Evolutionary conservation across 2,113 vertebrate genomes (phyloP), one percentile per base, ranked within the genome.

Genomic region (Argyrosomus japonicus): DNA sequence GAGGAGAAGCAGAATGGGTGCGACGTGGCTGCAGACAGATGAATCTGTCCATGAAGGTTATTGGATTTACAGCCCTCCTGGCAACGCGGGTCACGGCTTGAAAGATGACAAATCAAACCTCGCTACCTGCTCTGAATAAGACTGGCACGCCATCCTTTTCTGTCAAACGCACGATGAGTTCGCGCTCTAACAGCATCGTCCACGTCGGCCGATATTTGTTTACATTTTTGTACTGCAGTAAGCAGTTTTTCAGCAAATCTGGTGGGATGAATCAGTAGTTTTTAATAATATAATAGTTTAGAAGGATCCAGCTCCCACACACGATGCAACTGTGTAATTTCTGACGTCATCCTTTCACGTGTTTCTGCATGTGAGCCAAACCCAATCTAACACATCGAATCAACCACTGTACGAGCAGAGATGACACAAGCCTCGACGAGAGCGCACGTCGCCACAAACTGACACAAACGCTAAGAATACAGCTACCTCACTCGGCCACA

Each of bases 11-110:
- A 72, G 84, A 53, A 75, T 58, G 72, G 32, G 36, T 68, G 63
- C n/a, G 60, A 88, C 63, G 58, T 75, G 75, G 77, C 75, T 78
- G 69, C 71, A 78, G 71, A 86, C 32, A 12, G 47, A 90, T 70
- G 17, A 82, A 74, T 81, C 43, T 68, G 60, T 56, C 84, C 40
- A 5, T 71, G 68, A 84, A 76, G 81, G 88, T 91, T 83, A 88
- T 60, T 72, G 71, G 75, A 89, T 83, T 87, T 81, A 75, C 29
- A 61, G 78, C 29, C 58, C 63, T 54, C 40, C 65, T 63, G 74
- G 83, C 58, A 48, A 76, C 45, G 18, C 79, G 69, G 64, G 86
- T 84, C 81, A 70, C 82, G 61, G 77, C 83, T 68, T 85, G 78
- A 84, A 54, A 11, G 83, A 77, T 74, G 69, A 61, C 40, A 17